phyloP scores from a whole-genome alignment of 2,113 vertebrate genomes.

The Puntigrus tetrazona region DNA sequence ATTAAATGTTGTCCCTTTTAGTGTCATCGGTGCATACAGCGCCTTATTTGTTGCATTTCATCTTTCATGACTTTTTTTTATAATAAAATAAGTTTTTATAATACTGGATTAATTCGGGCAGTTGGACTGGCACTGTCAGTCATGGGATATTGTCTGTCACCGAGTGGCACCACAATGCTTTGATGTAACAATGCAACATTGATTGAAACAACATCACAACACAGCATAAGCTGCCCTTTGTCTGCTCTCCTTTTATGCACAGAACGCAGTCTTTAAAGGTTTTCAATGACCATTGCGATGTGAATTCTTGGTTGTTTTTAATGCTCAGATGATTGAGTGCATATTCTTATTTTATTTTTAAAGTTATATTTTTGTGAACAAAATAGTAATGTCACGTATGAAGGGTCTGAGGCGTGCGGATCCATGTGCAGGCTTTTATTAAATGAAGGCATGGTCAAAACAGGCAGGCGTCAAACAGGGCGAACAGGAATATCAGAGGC shows the following conservation, averaged over 20 bases:
- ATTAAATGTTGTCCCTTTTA: too few relatives aligned
- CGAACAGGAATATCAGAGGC: too few relatives aligned
- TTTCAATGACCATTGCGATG: neutral
- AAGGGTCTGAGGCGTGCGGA: too few relatives aligned
- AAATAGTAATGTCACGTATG: too few relatives aligned
- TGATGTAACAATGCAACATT: constrained; percentile 62
- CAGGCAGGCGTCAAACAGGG: too few relatives aligned
- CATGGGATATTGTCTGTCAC: constrained; percentile 52
- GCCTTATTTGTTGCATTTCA: neutral
- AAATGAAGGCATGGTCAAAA: too few relatives aligned
- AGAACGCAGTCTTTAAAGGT: neutral
- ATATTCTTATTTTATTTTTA: neutral
- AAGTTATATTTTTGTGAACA: neutral
- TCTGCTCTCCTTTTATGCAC: constrained; percentile 24
- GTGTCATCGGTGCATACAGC: too few relatives aligned
- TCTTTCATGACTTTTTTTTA: too few relatives aligned
- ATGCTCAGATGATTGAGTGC: neutral
- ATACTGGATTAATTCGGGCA: neutral
- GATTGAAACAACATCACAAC: constrained; percentile 23
- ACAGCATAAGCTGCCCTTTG: constrained; percentile 55
- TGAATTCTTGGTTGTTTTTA: neutral
- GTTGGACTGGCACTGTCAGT: constrained; percentile 27
- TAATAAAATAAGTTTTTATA: neutral
- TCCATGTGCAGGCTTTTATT: too few relatives aligned
- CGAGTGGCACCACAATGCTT: constrained; percentile 50